Evolutionary conservation across 2,888 invertebrate genomes (phyloP), one percentile per base, ranked within the genome.

Genomic region (Boloria selene): DNA sequence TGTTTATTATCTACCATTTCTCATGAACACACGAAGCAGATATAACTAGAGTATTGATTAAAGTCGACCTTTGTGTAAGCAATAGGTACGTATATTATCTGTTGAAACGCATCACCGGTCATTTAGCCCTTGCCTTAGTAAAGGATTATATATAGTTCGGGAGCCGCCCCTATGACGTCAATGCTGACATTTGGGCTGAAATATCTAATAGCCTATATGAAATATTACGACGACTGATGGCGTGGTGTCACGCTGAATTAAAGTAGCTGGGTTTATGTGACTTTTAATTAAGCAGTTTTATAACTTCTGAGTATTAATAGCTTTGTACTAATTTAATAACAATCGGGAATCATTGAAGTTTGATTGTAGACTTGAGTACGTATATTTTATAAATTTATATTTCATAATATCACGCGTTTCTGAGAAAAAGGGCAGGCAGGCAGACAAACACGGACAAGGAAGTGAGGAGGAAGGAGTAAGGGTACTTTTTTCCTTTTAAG

Each of bases 81-180:
- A 38, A 18, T 17, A 49, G 17, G n/a, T 16, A 22, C 22, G 22
- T 16, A 49, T 49, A 52, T 67, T 50, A 45, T 50, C 52, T 59
- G 54, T 53, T 54, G 52, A 66, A 65, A 60, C 52, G 52, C 63
- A 52, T 51, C 59, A 56, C 52, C 51, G 55, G 45, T 58, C 60
- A 60, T 60, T 68, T 67, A 70, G 70, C 73, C 73, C 75, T 71
- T 72, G 70, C 67, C 67, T 67, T 68, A 71, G 63, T 62, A 63
- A 58, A 73, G 72, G 73, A 70, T 77, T 85, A 89, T 86, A 85
- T 88, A 84, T 87, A 88, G 86, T 80, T 72, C 75, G 69, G 70
- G 73, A 72, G 78, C 82, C 81, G 81, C 83, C 85, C 82, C 75
- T 78, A 72, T 90, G 90, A 91, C 90, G 90, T 90, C 87, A 91